Evolutionary conservation across 2,888 invertebrate genomes (phyloP).

Genomic region (Adineta ricciae): DNA sequence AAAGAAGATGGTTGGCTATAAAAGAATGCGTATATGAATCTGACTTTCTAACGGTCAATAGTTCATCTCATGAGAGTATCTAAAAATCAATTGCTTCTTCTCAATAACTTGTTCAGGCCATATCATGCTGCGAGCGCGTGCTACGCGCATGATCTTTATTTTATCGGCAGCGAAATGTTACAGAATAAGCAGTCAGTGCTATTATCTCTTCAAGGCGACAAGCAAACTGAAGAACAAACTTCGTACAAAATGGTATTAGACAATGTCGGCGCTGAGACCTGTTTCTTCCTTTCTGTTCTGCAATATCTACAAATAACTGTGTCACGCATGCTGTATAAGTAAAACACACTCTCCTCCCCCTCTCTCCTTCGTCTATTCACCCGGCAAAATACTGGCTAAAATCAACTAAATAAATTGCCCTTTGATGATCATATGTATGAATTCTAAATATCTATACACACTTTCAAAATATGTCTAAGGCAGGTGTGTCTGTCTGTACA

Average conservation of each 20-base stretch:
- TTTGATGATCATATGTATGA: background rate
- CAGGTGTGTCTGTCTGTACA: background rate
- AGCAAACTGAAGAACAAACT: background rate
- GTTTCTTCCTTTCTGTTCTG: background rate
- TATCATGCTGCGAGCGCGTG: background rate
- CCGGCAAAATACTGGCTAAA: background rate
- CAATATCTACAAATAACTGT: background rate
- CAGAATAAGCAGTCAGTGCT: background rate
- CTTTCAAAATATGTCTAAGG: too few species aligned
- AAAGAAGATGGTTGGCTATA: background rate
- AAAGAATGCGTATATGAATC: background rate
- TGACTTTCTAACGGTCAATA: background rate
- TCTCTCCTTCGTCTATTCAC: background rate
- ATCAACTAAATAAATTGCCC: too few species aligned
- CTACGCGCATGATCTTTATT: background rate
- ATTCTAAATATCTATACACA: background rate
- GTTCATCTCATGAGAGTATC: background rate
- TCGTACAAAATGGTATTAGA: background rate
- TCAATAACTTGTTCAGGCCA: background rate
- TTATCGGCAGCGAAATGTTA: background rate
- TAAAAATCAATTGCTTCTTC: background rate
- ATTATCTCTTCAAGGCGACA: background rate
- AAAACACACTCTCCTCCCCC: background rate
- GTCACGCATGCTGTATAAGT: background rate
- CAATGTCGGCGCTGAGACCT: background rate